A percentile compares a stretch with the other conserved stretches of the same genome.
These are phyloP conservation scores for Holotrichia oblita DNA, from an alignment of 1,140 invertebrate species.

Conservation along the genomic window DNA sequence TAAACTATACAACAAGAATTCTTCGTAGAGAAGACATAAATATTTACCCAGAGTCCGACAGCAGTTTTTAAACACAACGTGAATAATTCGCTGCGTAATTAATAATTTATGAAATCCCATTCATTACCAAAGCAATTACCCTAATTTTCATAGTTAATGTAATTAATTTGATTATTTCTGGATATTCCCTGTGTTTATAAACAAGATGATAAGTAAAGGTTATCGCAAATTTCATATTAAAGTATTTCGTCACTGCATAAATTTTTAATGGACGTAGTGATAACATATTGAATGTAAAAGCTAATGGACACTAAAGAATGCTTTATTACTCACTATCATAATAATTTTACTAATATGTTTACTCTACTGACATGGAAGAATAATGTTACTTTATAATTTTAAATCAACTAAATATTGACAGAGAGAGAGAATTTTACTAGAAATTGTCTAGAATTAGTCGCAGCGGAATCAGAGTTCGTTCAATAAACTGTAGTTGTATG, in stretches of 20 bases:
- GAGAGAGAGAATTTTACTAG: not conserved
- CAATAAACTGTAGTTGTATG: no score
- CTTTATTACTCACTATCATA: not conserved
- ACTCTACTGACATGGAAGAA: not conserved
- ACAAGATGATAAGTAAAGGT: not conserved
- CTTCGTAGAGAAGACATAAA: not conserved
- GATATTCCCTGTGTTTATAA: not conserved
- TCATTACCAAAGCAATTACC: not conserved
- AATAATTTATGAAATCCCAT: slow-evolving; percentile 7
- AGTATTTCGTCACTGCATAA: not conserved
- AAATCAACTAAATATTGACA: not conserved
- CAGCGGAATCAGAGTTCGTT: no score
- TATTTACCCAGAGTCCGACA: not conserved
- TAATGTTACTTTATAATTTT: not conserved
- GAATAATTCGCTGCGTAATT: not conserved
- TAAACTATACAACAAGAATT: no score
- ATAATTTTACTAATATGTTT: not conserved
- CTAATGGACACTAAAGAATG: not conserved
- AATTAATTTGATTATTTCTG: not conserved
- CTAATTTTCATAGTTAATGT: not conserved
- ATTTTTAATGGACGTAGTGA: not conserved
- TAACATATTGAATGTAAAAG: not conserved
- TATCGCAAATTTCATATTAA: not conserved
- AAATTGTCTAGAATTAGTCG: not conserved
- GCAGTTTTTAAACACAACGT: not conserved